These are phyloP conservation scores for Vidua chalybeata DNA, from an alignment of 2,113 vertebrate species.

Conservation along the genomic window DNA sequence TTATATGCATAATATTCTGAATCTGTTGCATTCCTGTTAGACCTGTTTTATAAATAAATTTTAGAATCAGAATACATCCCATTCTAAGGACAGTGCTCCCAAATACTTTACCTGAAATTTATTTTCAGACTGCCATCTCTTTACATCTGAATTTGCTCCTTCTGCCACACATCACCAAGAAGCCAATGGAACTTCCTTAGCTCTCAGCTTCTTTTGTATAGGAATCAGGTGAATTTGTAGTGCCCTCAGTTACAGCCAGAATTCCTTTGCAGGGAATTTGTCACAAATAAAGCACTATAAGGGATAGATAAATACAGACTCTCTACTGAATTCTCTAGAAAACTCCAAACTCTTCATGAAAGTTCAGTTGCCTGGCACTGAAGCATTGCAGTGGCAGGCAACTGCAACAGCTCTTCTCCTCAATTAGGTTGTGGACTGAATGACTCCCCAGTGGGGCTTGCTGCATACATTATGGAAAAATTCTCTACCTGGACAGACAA, in stretches of 20 bases:
- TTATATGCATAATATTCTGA: background rate
- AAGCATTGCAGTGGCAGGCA: background rate
- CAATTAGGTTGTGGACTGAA: constrained; percentile 83
- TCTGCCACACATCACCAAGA: background rate
- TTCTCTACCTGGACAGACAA: constrained; percentile 85
- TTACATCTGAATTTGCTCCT: background rate
- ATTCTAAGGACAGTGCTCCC: background rate
- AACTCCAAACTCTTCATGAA: background rate
- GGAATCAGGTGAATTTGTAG: background rate
- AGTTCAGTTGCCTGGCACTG: background rate
- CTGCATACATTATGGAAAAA: constrained; percentile 88
- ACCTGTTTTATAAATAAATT: background rate
- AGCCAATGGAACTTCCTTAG: background rate
- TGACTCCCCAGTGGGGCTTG: constrained; percentile 85
- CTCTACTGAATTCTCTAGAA: background rate
- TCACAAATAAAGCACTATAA: background rate
- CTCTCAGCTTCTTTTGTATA: background rate
- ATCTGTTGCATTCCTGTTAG: background rate
- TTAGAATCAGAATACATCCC: background rate
- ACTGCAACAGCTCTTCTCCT: background rate
- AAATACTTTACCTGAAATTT: background rate
- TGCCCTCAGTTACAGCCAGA: background rate
- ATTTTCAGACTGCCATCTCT: background rate
- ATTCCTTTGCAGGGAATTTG: background rate
- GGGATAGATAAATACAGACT: background rate